Conservation (phyloP, 2,113 vertebrate species). For the Eretmochelys imbricata region DNA sequence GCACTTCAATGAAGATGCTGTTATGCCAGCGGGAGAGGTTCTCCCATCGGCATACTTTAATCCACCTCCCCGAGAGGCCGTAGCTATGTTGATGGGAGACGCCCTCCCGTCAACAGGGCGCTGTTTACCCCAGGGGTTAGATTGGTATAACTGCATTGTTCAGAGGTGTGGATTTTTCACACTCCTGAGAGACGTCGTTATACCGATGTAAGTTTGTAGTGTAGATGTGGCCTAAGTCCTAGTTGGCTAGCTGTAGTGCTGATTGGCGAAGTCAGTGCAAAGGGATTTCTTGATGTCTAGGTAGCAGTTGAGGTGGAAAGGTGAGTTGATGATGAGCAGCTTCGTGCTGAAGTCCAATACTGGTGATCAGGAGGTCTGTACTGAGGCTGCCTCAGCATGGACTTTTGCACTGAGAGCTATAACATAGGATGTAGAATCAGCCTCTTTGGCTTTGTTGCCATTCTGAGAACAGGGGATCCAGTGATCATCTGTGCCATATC, state of each 20-base stretch:
- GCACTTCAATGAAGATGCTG: background rate
- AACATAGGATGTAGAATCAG: slow-evolving; percentile 52
- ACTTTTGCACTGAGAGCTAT: background rate
- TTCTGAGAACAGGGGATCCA: background rate
- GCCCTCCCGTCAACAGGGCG: background rate
- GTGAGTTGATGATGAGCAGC: background rate
- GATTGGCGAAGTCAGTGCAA: background rate
- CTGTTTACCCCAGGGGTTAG: background rate
- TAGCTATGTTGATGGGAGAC: background rate
- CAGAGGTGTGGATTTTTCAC: background rate
- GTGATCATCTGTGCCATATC: background rate
- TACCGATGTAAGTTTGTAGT: background rate
- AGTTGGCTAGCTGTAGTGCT: background rate
- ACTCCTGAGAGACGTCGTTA: background rate
- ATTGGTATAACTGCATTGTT: background rate
- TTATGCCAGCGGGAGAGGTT: background rate
- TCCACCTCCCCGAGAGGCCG: background rate
- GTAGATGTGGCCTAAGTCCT: background rate
- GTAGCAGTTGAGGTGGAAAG: background rate
- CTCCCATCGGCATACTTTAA: background rate
- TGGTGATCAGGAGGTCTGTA: slow-evolving; percentile 23
- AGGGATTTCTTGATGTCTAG: background rate
- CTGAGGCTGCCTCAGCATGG: slow-evolving; percentile 37
- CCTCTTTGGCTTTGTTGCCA: slow-evolving; percentile 52
- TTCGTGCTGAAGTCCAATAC: slow-evolving; percentile 22